Evolutionary conservation across 2,888 invertebrate species (phyloP), one percentile per base, ranked within the genome.

Genomic region (Leptinotarsa rubiginosa): DNA sequence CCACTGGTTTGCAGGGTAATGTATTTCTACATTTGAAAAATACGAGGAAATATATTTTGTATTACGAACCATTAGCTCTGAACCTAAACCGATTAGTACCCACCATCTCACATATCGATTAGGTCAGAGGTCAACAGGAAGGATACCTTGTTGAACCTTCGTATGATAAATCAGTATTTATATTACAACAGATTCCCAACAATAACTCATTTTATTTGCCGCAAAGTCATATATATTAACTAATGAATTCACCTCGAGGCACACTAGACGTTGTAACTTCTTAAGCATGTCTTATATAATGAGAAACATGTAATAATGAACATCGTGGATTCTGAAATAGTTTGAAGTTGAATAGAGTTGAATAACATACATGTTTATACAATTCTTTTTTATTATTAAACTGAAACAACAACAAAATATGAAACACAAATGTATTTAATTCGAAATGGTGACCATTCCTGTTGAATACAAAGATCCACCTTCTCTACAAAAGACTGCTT

Each of bases 121-220:
- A 47, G 20, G 69, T 69, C 69, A 56, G 22, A 69, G 56, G 69
- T 59, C 41, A 69, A 41, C 69, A 56, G 56, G 69, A 69, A 56
- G 47, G 69, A 31, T 22, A 47, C 59, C 54, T 68, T 54, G 18
- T 41, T 47, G 20, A 56, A 47, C 59, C 47, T 65, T 66, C 25
- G 56, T 56, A 69, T 73, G 69, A 73, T 73, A 70, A 73, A 73
- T 73, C 65, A 65, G 65, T 66, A 69, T 69, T 73, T 69, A 72
- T 56, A 72, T 62, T 72, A 62, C 47, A 64, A 52, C 52, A 49
- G 69, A 69, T 73, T 72, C 65, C 16, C 73, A 73, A 73, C 69
- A 73, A 73, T 73, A 69, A 73, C 69, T 69, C 31, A 73, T 73
- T 65, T 49, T 47, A 69, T 69, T 64, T 73, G 69, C 69, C 65